Percentiles rank a stretch among this genome's conserved stretches.
phyloP scores from a whole-genome alignment of 2,797 vertebrate genomes.

The Carapus acus region DNA sequence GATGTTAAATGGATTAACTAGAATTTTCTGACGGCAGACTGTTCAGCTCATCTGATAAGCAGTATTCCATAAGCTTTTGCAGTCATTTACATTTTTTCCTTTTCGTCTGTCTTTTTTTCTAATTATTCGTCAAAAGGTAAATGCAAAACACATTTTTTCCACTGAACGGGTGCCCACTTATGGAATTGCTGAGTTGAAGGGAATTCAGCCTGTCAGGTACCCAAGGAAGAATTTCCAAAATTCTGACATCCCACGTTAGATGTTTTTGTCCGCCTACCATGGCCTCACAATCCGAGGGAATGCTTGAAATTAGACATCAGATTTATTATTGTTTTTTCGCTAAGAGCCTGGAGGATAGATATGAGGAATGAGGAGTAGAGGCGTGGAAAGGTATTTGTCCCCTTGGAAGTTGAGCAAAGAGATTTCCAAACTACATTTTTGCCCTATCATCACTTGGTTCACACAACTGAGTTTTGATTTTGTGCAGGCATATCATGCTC shows the following conservation, averaged over 20 bases:
- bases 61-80: constrained; percentile 41
- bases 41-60: constrained; percentile 63
- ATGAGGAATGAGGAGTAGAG: too few relatives aligned
- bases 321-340: constrained; percentile 34
- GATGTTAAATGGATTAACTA: constrained; percentile 54
- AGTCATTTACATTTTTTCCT: constrained; percentile 34
- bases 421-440: too few relatives aligned
- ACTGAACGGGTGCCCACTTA: constrained; percentile 51
- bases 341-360: not conserved
- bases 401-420: too few relatives aligned
- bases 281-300: constrained; percentile 44
- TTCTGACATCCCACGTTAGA: constrained; percentile 41
- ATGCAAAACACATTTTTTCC: constrained; percentile 71
- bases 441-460: too few relatives aligned
- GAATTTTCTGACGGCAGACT: constrained; percentile 54
- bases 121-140: constrained; percentile 65
- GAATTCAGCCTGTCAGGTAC: constrained; percentile 66
- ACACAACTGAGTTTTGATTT: too few relatives aligned
- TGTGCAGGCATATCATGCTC: too few relatives aligned
- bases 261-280: constrained; percentile 26
- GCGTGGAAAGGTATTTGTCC: too few relatives aligned
- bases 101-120: constrained; percentile 36
- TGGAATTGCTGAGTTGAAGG: constrained; percentile 62
- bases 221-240: constrained; percentile 53
- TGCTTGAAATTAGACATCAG: constrained; percentile 46